Conservation (phyloP, 2,888 invertebrate species). For the Yponomeuta sedellus region DNA sequence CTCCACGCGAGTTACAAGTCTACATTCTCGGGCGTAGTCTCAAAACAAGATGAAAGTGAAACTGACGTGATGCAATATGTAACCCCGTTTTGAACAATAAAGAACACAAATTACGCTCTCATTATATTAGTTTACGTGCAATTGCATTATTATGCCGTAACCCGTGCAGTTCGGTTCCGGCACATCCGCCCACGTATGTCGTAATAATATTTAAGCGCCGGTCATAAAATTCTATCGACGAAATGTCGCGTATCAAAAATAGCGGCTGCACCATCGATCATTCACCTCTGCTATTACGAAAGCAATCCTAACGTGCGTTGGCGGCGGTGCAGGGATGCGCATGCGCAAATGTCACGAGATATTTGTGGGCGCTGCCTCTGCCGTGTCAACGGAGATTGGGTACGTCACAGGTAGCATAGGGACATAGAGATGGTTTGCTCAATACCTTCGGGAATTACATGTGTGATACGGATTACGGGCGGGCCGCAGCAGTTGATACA, state of each 20-base stretch:
- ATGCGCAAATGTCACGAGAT: slow-evolving; percentile 62
- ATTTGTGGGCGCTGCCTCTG: slow-evolving; percentile 38
- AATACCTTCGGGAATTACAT: too few relatives aligned
- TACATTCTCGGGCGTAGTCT: background rate
- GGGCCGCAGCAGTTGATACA: too few relatives aligned
- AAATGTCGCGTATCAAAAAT: slow-evolving; percentile 2
- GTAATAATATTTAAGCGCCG: background rate
- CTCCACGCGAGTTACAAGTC: too few relatives aligned
- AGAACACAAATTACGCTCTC: background rate
- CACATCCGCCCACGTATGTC: background rate
- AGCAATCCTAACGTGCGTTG: slow-evolving; percentile 28
- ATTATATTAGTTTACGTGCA: background rate
- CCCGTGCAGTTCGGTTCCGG: background rate
- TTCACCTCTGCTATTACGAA: slow-evolving; percentile 61
- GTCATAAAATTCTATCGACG: background rate
- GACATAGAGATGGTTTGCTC: background rate
- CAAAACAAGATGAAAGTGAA: background rate
- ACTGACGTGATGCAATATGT: background rate
- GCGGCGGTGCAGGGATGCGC: slow-evolving; percentile 29
- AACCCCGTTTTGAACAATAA: background rate
- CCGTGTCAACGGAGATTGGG: slow-evolving; percentile 6
- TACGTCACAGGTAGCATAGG: background rate
- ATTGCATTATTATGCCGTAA: background rate
- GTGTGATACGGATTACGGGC: too few relatives aligned
- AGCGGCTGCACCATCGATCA: slow-evolving; percentile 39